Base-by-base conservation (phyloP, 2,113 vertebrate species). In the Glaucidium brasilianum region DNA sequence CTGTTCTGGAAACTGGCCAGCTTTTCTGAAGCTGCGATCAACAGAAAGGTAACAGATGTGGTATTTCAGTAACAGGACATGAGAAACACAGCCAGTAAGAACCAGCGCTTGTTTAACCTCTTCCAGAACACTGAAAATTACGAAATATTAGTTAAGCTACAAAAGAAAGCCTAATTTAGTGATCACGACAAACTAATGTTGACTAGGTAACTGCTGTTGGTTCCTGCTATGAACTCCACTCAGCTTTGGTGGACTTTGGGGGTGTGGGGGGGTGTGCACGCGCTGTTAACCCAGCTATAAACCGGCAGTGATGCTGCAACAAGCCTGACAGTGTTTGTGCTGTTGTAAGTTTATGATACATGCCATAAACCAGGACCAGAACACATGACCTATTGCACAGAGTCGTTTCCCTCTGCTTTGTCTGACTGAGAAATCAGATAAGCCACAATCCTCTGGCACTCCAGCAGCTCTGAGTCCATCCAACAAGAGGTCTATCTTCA, bases 11-110 rank as follows among this genome's bases (percentile, higher is more conserved):
- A 88, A 58, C 2, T 15, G 62, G 93, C 88, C 91, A 85, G 49
- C 7, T 80, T 74, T 77, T 69, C 72, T 76, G 50, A 91, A 73
- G 47, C 90, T 93, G 93, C 67, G 56, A 53, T 90, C 91, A 85
- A 41, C 66, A 80, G 92, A 68, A 35, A 86, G 45, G 85, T 35
- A 96, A 91, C 58, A 85, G 83, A 92, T 21, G 21, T 62, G 49
- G 22, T 15, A 47, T 55, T 84, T 91, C 75, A 52, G 34, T 27
- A 88, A 68, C 50, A 95, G 72, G 23, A 39, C 76, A 39, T 20
- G 30, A 79, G 81, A 77, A 91, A 90, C 15, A 52, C 53, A 91
- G 63, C 45, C 58, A 49, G 43, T 6, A 8, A 64, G 53, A 15
- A 60, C 34, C 50, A 66, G 37, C 47, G 12, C 55, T 91, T 50